phyloP scores from a whole-genome alignment of 2,888 invertebrate genomes.

The Apotomis turbidana region DNA sequence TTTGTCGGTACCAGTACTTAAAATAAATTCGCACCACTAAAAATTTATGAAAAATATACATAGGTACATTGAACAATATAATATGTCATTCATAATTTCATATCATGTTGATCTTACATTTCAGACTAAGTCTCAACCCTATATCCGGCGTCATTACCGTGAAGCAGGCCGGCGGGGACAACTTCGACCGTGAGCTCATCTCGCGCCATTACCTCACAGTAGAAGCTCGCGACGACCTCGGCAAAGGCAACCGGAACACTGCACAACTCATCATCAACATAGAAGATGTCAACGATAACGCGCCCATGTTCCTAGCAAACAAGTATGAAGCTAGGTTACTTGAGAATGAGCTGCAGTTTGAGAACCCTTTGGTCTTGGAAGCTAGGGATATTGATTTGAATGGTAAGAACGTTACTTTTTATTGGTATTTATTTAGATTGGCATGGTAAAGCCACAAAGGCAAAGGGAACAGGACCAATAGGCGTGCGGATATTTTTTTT shows the following conservation, averaged over 20 bases:
- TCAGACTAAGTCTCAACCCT: conserved; percentile 90
- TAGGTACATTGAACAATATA: too few species aligned
- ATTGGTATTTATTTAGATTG: background rate
- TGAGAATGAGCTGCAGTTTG: conserved; percentile 92
- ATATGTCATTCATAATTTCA: too few species aligned
- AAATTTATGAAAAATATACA: too few species aligned
- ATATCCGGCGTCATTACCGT: conserved; percentile 94
- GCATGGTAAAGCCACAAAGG: background rate
- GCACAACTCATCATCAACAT: conserved; percentile 92
- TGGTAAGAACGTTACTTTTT: conserved; percentile 73
- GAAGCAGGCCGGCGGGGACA: conserved; percentile 88
- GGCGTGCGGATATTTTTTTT: too few species aligned
- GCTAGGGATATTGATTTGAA: conserved; percentile 94
- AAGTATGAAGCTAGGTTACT: conserved; percentile 92
- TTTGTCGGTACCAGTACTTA: too few species aligned
- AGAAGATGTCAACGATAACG: conserved; percentile 95
- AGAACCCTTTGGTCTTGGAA: conserved; percentile 89
- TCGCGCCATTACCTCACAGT: conserved; percentile 93
- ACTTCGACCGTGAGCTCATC: conserved; percentile 93
- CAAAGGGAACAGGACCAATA: background rate
- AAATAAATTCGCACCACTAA: too few species aligned
- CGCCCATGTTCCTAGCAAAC: conserved; percentile 92
- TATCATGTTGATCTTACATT: conserved; percentile 44
- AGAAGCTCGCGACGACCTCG: conserved; percentile 94
- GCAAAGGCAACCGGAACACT: conserved; percentile 90